Evolutionary conservation across 2,113 vertebrate genomes (phyloP).

Genomic region (Corythaixoides concolor): DNA sequence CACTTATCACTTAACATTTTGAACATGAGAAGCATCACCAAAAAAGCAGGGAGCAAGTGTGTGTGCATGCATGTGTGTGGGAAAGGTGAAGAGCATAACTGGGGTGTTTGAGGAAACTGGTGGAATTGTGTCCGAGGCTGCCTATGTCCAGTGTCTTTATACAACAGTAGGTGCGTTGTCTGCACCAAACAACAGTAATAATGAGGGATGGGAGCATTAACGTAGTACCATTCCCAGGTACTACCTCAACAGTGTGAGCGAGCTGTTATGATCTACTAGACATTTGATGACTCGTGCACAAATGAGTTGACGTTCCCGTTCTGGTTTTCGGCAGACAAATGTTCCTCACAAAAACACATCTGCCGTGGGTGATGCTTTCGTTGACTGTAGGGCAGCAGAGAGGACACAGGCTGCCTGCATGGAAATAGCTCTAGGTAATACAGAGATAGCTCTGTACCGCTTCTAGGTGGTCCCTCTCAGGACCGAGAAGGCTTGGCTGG

Average conservation of each 20-base stretch:
- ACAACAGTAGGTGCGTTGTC: background rate
- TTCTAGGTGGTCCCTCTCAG: slow-evolving; percentile 23
- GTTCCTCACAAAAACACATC: slow-evolving; percentile 32
- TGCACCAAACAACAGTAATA: slow-evolving; percentile 8
- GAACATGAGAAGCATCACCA: slow-evolving; percentile 29
- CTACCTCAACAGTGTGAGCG: slow-evolving; percentile 15
- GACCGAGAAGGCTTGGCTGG: background rate
- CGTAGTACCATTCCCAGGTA: slow-evolving; percentile 30
- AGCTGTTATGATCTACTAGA: slow-evolving; percentile 39
- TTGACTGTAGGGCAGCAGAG: slow-evolving; percentile 4
- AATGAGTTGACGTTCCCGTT: background rate
- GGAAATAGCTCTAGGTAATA: slow-evolving; percentile 41
- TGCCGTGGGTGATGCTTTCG: background rate
- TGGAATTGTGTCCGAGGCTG: background rate
- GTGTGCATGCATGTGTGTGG: background rate
- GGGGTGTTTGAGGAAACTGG: background rate
- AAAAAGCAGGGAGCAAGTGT: background rate
- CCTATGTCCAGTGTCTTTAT: background rate
- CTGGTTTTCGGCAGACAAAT: background rate
- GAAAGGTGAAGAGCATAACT: background rate
- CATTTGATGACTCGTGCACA: background rate
- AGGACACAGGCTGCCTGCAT: background rate
- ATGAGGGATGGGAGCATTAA: slow-evolving; percentile 32
- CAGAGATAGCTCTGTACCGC: background rate
- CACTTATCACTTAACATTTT: slow-evolving; percentile 45